These are phyloP conservation scores for Melanophora roralis DNA, from an alignment of 2,888 invertebrate species.

Conservation along the genomic window DNA sequence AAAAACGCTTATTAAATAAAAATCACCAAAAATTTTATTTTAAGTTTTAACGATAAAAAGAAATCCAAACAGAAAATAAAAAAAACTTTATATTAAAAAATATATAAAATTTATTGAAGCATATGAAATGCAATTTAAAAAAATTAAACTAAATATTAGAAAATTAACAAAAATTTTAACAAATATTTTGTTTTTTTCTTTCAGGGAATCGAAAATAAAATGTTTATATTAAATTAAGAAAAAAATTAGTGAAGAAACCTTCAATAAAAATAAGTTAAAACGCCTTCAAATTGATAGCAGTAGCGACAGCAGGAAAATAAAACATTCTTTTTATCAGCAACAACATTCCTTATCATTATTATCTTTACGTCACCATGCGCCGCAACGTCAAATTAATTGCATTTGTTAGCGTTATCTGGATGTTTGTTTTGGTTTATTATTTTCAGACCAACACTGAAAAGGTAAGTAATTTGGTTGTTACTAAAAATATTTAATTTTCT, in stretches of 20 bases:
- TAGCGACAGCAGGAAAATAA: background rate
- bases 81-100: no score
- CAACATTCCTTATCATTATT: conserved; percentile 17
- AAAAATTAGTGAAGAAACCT: background rate
- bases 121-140: no score
- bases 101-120: no score
- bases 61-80: background rate
- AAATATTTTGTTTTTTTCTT: conserved; percentile 3
- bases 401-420: conserved; percentile 76
- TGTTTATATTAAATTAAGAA: conserved; percentile 19
- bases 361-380: conserved; percentile 70
- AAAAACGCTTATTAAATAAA: no score
- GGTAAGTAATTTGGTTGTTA: conserved; percentile 68
- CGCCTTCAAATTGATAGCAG: background rate
- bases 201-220: conserved; percentile 22
- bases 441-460: conserved; percentile 76
- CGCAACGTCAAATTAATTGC: conserved; percentile 76
- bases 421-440: conserved; percentile 77
- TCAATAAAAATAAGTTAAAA: conserved; percentile 7
- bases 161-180: background rate
- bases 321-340: conserved; percentile 1
- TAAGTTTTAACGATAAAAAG: no score
- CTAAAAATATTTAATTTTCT: no score
- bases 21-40: no score
- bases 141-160: background rate